A percentile compares a stretch with the other conserved stretches of the same genome.
Evolutionary conservation across 2,888 invertebrate species (phyloP).

Genomic region (Eupithecia vulgata): DNA sequence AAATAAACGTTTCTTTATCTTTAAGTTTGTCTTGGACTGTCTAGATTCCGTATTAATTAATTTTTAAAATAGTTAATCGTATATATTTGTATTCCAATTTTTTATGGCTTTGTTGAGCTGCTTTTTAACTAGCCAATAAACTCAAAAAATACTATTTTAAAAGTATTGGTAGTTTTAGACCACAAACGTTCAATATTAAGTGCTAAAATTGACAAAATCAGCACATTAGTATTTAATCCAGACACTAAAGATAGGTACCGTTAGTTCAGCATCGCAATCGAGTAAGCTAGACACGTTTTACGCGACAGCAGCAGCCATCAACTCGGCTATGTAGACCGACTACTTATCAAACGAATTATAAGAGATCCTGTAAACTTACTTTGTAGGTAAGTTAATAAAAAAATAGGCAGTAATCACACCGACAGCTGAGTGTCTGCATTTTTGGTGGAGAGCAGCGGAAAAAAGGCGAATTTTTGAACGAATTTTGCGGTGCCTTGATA

Average conservation of each 20-base stretch:
- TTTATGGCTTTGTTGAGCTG: not conserved
- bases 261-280: not conserved
- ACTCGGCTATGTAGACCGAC: conserved; percentile 21
- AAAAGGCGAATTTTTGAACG: too few relatives aligned
- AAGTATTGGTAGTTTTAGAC: not conserved
- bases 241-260: conserved; percentile 1
- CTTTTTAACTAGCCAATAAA: not conserved
- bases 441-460: not conserved
- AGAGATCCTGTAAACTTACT: conserved; percentile 23
- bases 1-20: too few relatives aligned
- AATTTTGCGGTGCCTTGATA: too few relatives aligned
- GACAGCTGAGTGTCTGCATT: not conserved
- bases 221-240: not conserved
- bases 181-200: not conserved
- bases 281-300: conserved; percentile 33
- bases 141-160: not conserved
- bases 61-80: too few relatives aligned
- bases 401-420: not conserved
- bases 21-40: too few relatives aligned
- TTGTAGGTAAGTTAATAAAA: conserved; percentile 14
- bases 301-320: conserved; percentile 24
- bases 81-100: too few relatives aligned
- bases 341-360: conserved; percentile 35
- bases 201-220: not conserved
- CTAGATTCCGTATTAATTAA: too few relatives aligned